A percentile compares a stretch with the other conserved stretches of the same genome.
Evolutionary conservation across 2,888 invertebrate genomes (phyloP).

Genomic region (Drosophila cyrtoloma): DNA sequence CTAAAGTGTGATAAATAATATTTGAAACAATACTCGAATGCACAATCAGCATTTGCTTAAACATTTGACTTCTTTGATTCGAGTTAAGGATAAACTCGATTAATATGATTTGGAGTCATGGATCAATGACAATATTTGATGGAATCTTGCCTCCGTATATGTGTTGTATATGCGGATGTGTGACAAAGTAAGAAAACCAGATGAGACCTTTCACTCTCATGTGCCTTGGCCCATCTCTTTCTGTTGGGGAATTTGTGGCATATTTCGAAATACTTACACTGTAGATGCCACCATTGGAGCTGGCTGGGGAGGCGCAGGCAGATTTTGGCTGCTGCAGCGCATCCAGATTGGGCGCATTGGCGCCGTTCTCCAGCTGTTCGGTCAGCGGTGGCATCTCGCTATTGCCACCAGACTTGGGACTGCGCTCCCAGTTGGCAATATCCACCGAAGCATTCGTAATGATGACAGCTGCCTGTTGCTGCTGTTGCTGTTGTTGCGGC

Average conservation of each 20-base stretch:
- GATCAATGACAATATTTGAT: neutral
- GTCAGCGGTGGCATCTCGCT: slow-evolving; percentile 87
- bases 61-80: neutral
- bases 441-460: slow-evolving; percentile 91
- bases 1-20: no score
- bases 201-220: neutral
- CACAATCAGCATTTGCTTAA: no score
- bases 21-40: neutral
- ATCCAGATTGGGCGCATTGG: slow-evolving; percentile 63
- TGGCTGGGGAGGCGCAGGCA: slow-evolving; percentile 93
- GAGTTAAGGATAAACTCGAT: neutral
- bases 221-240: neutral
- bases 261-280: slow-evolving; percentile 87
- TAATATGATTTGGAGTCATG: neutral
- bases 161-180: neutral
- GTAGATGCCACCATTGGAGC: slow-evolving; percentile 96
- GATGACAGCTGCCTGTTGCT: slow-evolving; percentile 89
- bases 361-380: slow-evolving; percentile 85
- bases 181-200: rapidly evolving
- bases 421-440: slow-evolving; percentile 85
- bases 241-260: neutral
- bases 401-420: slow-evolving; percentile 85
- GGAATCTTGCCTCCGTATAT: neutral
- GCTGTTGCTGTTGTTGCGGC: slow-evolving; percentile 86
- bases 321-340: slow-evolving; percentile 86